phyloP scores from a whole-genome alignment of 2,888 invertebrate species.

The Matsumyia berberina region DNA sequence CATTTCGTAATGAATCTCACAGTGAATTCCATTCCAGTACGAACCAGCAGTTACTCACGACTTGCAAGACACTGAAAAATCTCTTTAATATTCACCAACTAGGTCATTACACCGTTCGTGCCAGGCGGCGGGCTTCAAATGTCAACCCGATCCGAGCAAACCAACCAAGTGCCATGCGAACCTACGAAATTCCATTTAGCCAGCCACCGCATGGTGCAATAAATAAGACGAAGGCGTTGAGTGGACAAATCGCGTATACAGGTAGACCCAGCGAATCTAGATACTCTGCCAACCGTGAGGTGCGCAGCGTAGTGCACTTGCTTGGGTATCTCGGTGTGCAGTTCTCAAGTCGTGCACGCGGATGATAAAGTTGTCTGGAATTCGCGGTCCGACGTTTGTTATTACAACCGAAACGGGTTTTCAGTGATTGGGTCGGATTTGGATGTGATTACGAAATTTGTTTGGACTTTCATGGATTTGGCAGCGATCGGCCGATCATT shows the following conservation, averaged over 20 bases:
- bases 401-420: conserved; percentile 47
- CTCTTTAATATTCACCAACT: conserved; percentile 55
- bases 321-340: conserved; percentile 11
- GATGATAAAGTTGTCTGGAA: conserved; percentile 62
- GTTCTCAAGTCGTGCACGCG: conserved; percentile 21
- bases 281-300: conserved; percentile 14
- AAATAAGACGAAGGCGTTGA: conserved; percentile 63
- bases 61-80: conserved; percentile 41
- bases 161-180: conserved; percentile 30
- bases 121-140: conserved; percentile 53
- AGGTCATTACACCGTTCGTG: conserved; percentile 51
- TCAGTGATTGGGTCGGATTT: neutral
- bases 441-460: conserved; percentile 50
- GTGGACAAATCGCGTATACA: conserved; percentile 52
- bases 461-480: conserved; percentile 23
- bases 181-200: conserved; percentile 43
- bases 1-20: conserved; percentile 37
- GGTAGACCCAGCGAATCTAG: conserved; percentile 14
- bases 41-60: conserved; percentile 26
- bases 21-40: conserved; percentile 20
- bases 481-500: conserved; percentile 18
- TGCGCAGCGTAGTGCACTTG: conserved; percentile 4
- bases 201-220: conserved; percentile 31
- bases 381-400: conserved; percentile 47
- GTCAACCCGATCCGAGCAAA: conserved; percentile 45